phyloP scores from a whole-genome alignment of 2,113 vertebrate genomes.

The Nycticebus coucang region DNA sequence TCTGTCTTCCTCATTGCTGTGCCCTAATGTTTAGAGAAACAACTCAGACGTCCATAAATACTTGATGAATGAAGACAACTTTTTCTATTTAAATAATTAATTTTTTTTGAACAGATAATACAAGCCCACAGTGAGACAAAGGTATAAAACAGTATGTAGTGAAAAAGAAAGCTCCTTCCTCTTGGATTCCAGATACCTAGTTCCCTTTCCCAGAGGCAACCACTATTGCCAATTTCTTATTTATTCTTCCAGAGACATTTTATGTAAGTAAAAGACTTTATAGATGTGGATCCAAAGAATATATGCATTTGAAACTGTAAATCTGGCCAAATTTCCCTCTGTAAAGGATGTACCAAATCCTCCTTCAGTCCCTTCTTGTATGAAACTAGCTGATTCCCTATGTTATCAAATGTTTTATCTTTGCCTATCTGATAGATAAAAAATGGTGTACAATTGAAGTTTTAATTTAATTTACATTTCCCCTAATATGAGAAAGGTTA shows the following conservation, averaged over 20 bases:
- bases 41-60: not conserved
- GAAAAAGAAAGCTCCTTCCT: not conserved
- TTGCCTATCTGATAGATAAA: not conserved
- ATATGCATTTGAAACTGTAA: not conserved
- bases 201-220: not conserved
- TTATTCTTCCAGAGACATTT: not conserved
- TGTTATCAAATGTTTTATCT: slow-evolving; percentile 26
- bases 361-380: not conserved
- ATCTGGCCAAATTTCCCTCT: not conserved
- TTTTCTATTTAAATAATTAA: slow-evolving; percentile 18
- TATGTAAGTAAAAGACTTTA: not conserved
- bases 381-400: not conserved
- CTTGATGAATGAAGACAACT: not conserved
- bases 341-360: not conserved
- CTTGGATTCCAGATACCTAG: not conserved
- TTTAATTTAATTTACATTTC: slow-evolving; percentile 45
- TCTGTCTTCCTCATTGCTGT: not conserved
- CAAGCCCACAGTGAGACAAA: not conserved
- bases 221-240: not conserved
- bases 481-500: not conserved
- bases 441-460: not conserved
- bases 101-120: slow-evolving; percentile 35
- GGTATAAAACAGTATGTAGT: not conserved
- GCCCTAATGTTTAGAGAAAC: not conserved
- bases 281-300: not conserved